Evolutionary conservation across 2,888 invertebrate genomes (phyloP), one percentile per base, ranked within the genome.

Genomic region (Cloeon dipterum): DNA sequence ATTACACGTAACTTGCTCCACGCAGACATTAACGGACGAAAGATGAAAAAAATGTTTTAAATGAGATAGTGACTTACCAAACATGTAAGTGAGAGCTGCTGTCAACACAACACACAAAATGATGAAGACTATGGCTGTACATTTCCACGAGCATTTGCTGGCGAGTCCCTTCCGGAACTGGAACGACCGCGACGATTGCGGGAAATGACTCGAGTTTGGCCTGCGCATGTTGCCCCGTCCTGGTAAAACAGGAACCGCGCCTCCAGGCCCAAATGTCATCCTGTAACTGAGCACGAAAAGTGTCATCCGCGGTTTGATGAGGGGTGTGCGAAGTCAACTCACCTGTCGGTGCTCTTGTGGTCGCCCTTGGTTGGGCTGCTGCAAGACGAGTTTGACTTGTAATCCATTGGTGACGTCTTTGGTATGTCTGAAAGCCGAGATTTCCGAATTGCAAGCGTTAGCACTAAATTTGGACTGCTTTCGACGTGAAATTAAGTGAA

Each of bases 71-170:
- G n/a, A 49, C 57, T 63, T 61, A 86, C 86, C 83, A 64, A 81
- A 77, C 62, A 89, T 74, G 62, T 85, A 85, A 47, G 78, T 74
- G 46, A 86, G 67, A 46, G 81, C 75, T 46, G 83, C 77, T 51
- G 77, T 70, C 48, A 89, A 67, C 50, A 82, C 68, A 49, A 82
- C 71, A 48, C 81, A 74, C 49, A 86, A 67, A 58, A 82, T 69
- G 53, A 86, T 76, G 55, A 85, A 77, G 46, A 78, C 72, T 54
- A 91, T 78, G 44, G 88, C 85, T 47, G 85, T 74, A 60, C 88
- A 83, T 58, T 81, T 81, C 83, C 89, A 89, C 44, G 83, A 81
- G 61, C 91, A 91, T 50, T 71, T 68, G 47, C 81, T 76, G 40
- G 79, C 74, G 49, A 83, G 64, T 48, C 79, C 81, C 66, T 85